These are phyloP conservation scores for Drosophila aldrichi DNA, from an alignment of 2,888 invertebrate species.

Conservation along the genomic window DNA sequence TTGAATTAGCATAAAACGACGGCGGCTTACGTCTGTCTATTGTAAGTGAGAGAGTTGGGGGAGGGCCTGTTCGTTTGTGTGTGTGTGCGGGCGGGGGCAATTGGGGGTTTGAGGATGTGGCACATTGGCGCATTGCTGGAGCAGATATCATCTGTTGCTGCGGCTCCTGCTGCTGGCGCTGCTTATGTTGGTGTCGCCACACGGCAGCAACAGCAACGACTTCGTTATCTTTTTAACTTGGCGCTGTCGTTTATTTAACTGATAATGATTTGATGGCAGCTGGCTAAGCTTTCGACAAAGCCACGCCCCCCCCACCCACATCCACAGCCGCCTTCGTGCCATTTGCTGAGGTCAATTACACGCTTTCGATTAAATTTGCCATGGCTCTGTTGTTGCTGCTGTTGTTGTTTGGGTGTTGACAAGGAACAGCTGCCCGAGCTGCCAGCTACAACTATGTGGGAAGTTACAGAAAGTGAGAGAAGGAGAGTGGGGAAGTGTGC, in stretches of 20 bases:
- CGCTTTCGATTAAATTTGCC: slow-evolving; percentile 79
- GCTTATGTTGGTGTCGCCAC: slow-evolving; percentile 43
- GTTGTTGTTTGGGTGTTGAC: slow-evolving; percentile 65
- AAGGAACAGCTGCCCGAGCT: slow-evolving; percentile 69
- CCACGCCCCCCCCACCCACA: slow-evolving; percentile 38
- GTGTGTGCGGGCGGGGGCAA: slow-evolving; percentile 13
- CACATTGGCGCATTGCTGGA: slow-evolving; percentile 46
- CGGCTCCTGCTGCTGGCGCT: slow-evolving; percentile 59
- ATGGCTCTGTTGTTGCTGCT: slow-evolving; percentile 51
- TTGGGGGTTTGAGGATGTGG: slow-evolving; percentile 17
- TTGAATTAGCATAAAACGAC: slow-evolving; percentile 79
- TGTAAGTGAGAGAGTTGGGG: slow-evolving; percentile 41
- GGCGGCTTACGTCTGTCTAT: slow-evolving; percentile 81
- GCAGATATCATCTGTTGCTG: slow-evolving; percentile 76
- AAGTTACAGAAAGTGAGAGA: slow-evolving; percentile 5
- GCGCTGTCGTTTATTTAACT: slow-evolving; percentile 79
- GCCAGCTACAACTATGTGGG: slow-evolving; percentile 43
- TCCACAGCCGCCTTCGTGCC: slow-evolving; percentile 43
- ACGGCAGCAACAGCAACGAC: slow-evolving; percentile 56
- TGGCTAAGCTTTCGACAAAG: slow-evolving; percentile 79
- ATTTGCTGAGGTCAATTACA: slow-evolving; percentile 79
- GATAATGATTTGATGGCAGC: slow-evolving; percentile 80
- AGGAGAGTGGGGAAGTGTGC: background rate
- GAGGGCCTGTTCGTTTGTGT: slow-evolving; percentile 10
- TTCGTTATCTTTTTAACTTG: slow-evolving; percentile 80